Evolutionary conservation across 2,797 vertebrate genomes (phyloP).

Genomic region (Pangasius mekongensis): DNA sequence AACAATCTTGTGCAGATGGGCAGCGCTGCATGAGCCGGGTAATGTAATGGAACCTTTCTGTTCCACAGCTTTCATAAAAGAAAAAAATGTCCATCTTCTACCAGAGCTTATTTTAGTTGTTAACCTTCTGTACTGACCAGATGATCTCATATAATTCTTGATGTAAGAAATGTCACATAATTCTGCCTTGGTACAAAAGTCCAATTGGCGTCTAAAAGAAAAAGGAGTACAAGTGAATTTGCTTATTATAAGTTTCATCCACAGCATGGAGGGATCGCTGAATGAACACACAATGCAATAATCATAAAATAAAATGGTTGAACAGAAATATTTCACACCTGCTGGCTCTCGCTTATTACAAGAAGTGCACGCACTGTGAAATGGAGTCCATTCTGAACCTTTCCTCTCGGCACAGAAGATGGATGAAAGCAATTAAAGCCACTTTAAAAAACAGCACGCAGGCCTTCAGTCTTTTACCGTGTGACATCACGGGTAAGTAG

Average conservation of each 20-base stretch:
- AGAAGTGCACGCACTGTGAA: slow-evolving; percentile 44
- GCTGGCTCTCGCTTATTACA: slow-evolving; percentile 34
- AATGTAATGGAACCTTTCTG: slow-evolving; percentile 28
- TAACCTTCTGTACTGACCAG: slow-evolving; percentile 34
- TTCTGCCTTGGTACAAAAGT: slow-evolving; percentile 8
- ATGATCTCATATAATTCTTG: slow-evolving; percentile 30
- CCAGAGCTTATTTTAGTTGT: slow-evolving; percentile 27
- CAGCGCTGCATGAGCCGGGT: not conserved
- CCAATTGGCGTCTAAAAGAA: slow-evolving; percentile 18
- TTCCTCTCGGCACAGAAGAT: slow-evolving; percentile 43
- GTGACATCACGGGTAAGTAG: slow-evolving; percentile 34
- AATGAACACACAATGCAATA: slow-evolving; percentile 42
- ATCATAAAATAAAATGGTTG: slow-evolving; percentile 49
- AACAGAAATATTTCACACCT: slow-evolving; percentile 45
- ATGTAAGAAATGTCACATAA: slow-evolving; percentile 20
- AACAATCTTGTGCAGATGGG: slow-evolving; percentile 27
- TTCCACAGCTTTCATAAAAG: slow-evolving; percentile 6
- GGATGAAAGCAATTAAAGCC: slow-evolving; percentile 55
- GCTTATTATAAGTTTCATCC: slow-evolving; percentile 9
- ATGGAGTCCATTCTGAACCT: slow-evolving; percentile 44
- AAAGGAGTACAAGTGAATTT: slow-evolving; percentile 8
- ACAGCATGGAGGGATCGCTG: slow-evolving; percentile 12
- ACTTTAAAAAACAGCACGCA: slow-evolving; percentile 45
- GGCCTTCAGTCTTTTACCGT: slow-evolving; percentile 40
- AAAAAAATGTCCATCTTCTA: slow-evolving; percentile 8